Evolutionary conservation across 1,140 invertebrate species (phyloP), one percentile per base, ranked within the genome.

Genomic region (Cardiocondyla obscurior): DNA sequence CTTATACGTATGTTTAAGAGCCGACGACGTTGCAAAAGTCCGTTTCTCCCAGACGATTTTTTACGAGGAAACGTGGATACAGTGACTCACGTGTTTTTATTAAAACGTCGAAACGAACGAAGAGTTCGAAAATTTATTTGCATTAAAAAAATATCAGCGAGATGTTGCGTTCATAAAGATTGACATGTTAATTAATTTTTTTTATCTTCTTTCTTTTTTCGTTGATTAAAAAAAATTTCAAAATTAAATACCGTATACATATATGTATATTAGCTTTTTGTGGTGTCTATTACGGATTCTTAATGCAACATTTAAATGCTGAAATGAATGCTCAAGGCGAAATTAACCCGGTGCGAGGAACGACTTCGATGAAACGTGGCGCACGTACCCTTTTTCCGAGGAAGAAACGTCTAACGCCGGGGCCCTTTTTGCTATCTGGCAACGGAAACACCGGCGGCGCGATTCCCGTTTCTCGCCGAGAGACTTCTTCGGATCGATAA

Each of bases 401-500:
- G 58, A 49, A 51, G 58, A 51, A 25, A 46, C 25, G 53, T 73
- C 51, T 30, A 46, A 39, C 39, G 69, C 6, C 22, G 33, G 16
- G 33, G 49, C 22, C 22, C 36, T 79, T 79, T 79, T 55, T 55
- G 62, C 62, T 7, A 14, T 53, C 58, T 14, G 12, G 22, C 60
- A 39, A 28, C 74, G 62, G 74, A 79, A 79, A 79, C 33, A 36
- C 46, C 46, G 53, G 28, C 55, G 72, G 74, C 33, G 60, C 62
- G 25, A 79, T 79, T 79, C 74, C 28, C 60, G 60, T 19, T 65
- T 65, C 30, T 77, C 57, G 58, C 8, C 58, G 33, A 36, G 44
- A 25, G 30, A 33, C 46, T 79, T 79, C 62, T 79, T 79, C 25
- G 55, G 46, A 53, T 55, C 33, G 14, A 79, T 79, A 69, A 79